These are phyloP conservation scores for Camponotus fellah DNA, from an alignment of 2,888 invertebrate genomes.

Conservation along the genomic window DNA sequence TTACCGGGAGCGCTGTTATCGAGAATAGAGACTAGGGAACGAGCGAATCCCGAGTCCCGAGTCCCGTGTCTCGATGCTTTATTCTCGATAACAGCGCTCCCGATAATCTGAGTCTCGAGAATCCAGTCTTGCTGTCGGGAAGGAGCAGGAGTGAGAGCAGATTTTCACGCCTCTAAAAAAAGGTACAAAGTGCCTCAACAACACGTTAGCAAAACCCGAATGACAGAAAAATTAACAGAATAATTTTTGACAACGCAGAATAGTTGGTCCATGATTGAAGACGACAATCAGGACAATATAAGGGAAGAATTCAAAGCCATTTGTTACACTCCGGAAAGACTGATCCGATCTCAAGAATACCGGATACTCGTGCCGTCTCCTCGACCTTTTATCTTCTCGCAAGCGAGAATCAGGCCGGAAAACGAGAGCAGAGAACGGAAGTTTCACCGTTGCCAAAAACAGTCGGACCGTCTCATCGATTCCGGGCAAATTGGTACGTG, in stretches of 20 bases:
- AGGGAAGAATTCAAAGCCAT: slow-evolving; percentile 51
- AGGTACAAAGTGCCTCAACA: not conserved
- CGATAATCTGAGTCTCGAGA: too few relatives aligned
- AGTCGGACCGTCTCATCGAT: slow-evolving; percentile 64
- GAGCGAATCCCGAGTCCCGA: too few relatives aligned
- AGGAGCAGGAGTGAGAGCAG: too few relatives aligned
- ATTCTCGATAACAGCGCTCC: too few relatives aligned
- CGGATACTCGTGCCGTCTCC: slow-evolving; percentile 79
- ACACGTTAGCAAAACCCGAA: not conserved
- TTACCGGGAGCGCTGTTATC: too few relatives aligned
- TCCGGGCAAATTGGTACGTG: slow-evolving; percentile 64
- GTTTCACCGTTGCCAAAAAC: slow-evolving; percentile 55
- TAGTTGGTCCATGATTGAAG: not conserved
- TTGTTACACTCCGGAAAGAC: slow-evolving; percentile 82
- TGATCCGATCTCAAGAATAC: slow-evolving; percentile 80
- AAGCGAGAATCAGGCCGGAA: slow-evolving; percentile 49
- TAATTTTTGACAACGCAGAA: slow-evolving; percentile 10
- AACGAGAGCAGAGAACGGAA: slow-evolving; percentile 55
- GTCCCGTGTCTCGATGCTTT: too few relatives aligned
- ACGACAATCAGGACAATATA: slow-evolving; percentile 15
- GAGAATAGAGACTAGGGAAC: too few relatives aligned
- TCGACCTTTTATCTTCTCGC: slow-evolving; percentile 66
- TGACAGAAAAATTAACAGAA: not conserved
- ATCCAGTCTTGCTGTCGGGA: too few relatives aligned
- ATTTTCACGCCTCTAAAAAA: too few relatives aligned